Base-by-base conservation (phyloP, 2,113 vertebrate species). In the Cynopterus brachyotis region DNA sequence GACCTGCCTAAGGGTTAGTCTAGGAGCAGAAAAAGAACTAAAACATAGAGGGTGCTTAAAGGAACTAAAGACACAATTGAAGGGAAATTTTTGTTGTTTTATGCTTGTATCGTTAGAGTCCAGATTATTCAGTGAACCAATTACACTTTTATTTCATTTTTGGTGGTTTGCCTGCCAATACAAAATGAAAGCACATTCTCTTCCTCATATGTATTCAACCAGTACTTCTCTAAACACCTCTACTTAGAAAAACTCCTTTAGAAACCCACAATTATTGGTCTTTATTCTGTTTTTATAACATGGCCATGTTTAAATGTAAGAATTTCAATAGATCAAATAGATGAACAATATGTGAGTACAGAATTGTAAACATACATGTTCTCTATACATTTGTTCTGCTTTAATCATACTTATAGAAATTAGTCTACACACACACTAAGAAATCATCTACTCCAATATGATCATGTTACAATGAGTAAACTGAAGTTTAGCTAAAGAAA, bases 111-210 rank as follows among this genome's bases (percentile, higher is more conserved):
- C 47, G 37, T 8, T n/a, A 83, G 30, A 35, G 11, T 62, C 62
- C 78, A 66, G 30, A 40, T 84, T 81, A 62, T 50, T 83, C 75
- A 81, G 67, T 67, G 55, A 97, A 78, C 32, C 22, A 17, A 55
- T 85, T 78, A 64, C 17, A 62, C n/a, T 42, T 96, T 85, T 57
- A 79, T 94, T 96, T 96, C 66, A 64, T 76, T 87, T 90, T 79
- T 78, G 66, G 79, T 87, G 47, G 55, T 42, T 26, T 67, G 28
- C 55, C 64, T 85, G 83, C 73, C 83, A 72, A 66, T 64, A 10
- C 35, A 1, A 86, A 90, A 90, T 57, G 24, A 91, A 92, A 92
- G 37, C 50, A 90, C 15, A n/a, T 62, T 72, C 16, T n/a, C 35
- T 78, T 80, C 60, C 57, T 94, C 37, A 67, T 95, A 81, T 84